A percentile compares a stretch with the other conserved stretches of the same genome.
These are phyloP conservation scores for Halichondria panicea DNA, from an alignment of 37 sponge, comb jelly and placozoan species.

Conservation along the genomic window DNA sequence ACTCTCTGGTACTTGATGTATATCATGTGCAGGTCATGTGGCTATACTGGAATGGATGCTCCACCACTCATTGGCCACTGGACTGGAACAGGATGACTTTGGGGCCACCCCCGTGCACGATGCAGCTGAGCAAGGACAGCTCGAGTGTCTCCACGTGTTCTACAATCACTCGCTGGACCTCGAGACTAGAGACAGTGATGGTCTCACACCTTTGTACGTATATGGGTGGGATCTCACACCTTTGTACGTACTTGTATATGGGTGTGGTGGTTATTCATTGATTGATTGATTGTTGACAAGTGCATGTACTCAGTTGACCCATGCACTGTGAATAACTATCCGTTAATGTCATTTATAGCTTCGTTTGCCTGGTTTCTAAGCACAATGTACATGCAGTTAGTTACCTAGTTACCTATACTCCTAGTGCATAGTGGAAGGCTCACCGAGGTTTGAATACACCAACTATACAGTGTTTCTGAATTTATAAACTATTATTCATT, in stretches of 20 bases:
- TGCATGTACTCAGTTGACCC: too few species aligned
- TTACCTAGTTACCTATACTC: too few species aligned
- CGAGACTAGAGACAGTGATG: constrained; percentile 57
- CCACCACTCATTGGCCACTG: constrained; percentile 67
- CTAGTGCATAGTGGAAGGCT: too few species aligned
- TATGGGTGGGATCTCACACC: too few species aligned
- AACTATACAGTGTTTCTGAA: too few species aligned
- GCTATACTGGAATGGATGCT: constrained; percentile 90
- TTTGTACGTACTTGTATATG: not conserved
- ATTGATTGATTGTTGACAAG: not conserved
- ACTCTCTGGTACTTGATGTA: too few species aligned
- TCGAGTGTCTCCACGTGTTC: constrained; percentile 82
- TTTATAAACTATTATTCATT: too few species aligned
- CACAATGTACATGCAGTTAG: too few species aligned
- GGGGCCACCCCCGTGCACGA: constrained; percentile 92
- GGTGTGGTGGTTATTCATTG: not conserved
- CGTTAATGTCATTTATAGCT: too few species aligned
- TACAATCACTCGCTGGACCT: constrained; percentile 60
- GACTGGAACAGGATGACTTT: constrained; percentile 84
- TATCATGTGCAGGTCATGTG: constrained; percentile 65
- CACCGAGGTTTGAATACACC: too few species aligned
- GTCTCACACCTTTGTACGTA: constrained; percentile 72
- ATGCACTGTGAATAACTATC: too few species aligned
- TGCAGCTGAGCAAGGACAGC: constrained; percentile 86
- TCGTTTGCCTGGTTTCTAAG: too few species aligned